Evolutionary conservation across 2,888 invertebrate species (phyloP).

Genomic region (Andrena flavipes): DNA sequence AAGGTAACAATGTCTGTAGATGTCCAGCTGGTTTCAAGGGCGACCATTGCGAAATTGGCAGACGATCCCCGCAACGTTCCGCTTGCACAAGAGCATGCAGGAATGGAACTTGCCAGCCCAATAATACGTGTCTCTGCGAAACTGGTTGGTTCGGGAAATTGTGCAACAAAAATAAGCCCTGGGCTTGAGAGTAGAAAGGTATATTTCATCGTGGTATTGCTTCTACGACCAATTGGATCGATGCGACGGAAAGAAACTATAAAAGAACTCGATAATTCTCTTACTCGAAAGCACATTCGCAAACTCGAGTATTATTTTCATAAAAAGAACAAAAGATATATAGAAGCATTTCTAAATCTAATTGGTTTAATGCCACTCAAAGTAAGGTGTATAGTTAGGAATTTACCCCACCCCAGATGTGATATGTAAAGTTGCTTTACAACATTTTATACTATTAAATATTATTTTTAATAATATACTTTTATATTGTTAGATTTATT

Average conservation of each 20-base stretch:
- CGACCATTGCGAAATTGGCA: constrained; percentile 96
- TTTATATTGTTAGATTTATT: constrained; percentile 79
- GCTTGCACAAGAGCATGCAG: constrained; percentile 91
- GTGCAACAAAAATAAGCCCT: constrained; percentile 90
- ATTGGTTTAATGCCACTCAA: constrained; percentile 54
- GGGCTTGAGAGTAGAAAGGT: constrained; percentile 77
- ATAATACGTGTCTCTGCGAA: constrained; percentile 91
- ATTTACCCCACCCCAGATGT: constrained; percentile 82
- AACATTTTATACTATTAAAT: constrained; percentile 81
- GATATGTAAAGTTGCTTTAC: constrained; percentile 84
- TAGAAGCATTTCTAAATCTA: constrained; percentile 39
- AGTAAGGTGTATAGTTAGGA: constrained; percentile 66
- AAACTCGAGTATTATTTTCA: constrained; percentile 7
- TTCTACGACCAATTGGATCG: constrained; percentile 57
- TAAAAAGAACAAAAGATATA: background rate
- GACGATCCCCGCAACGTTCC: constrained; percentile 88
- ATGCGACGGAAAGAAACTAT: constrained; percentile 2
- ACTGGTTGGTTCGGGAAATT: constrained; percentile 93
- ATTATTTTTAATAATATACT: constrained; percentile 78
- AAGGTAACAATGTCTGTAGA: constrained; percentile 95
- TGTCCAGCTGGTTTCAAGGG: constrained; percentile 94
- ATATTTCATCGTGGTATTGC: constrained; percentile 44
- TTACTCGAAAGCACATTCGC: background rate
- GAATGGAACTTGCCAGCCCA: constrained; percentile 91
- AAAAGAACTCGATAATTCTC: background rate